phyloP scores from a whole-genome alignment of 2,113 vertebrate genomes.

The Periophthalmus modestus region DNA sequence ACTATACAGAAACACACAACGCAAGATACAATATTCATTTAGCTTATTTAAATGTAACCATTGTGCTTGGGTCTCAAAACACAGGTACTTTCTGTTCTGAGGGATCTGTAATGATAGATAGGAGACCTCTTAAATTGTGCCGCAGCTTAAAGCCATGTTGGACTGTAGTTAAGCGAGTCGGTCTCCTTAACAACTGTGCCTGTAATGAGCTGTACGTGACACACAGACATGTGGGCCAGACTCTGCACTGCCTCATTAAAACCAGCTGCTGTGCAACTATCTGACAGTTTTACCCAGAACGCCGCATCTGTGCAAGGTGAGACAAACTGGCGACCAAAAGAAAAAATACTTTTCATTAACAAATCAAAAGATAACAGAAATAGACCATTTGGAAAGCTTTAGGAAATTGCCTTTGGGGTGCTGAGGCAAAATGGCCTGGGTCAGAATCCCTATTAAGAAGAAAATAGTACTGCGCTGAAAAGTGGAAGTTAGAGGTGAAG shows the following conservation, averaged over 20 bases:
- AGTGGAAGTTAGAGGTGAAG: conserved; percentile 9
- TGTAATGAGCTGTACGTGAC: conserved; percentile 55
- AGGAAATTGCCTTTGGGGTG: conserved; percentile 19
- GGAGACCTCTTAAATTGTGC: conserved; percentile 11
- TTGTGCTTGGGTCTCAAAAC: conserved; percentile 6
- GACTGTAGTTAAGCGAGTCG: conserved; percentile 28
- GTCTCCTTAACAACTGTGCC: conserved; percentile 36
- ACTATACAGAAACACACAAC: background rate
- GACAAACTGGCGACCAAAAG: conserved; percentile 26
- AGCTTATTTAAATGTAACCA: background rate
- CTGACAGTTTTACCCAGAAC: conserved; percentile 33
- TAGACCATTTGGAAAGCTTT: conserved; percentile 12
- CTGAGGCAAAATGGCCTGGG: conserved; percentile 17
- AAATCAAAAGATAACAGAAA: conserved; percentile 24
- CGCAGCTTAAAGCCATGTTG: conserved; percentile 27
- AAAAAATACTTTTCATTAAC: conserved; percentile 35
- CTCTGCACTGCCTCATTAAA: conserved; percentile 56
- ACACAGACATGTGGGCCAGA: conserved; percentile 42
- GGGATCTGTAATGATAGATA: background rate
- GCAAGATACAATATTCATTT: background rate
- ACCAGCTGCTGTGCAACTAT: conserved; percentile 41
- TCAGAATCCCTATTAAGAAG: conserved; percentile 12
- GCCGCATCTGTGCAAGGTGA: conserved; percentile 30
- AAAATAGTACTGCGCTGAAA: no score
- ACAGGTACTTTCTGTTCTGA: conserved; percentile 9